Base-by-base conservation (phyloP, 2,113 vertebrate genomes). In the Ptychochromis oligacanthus region DNA sequence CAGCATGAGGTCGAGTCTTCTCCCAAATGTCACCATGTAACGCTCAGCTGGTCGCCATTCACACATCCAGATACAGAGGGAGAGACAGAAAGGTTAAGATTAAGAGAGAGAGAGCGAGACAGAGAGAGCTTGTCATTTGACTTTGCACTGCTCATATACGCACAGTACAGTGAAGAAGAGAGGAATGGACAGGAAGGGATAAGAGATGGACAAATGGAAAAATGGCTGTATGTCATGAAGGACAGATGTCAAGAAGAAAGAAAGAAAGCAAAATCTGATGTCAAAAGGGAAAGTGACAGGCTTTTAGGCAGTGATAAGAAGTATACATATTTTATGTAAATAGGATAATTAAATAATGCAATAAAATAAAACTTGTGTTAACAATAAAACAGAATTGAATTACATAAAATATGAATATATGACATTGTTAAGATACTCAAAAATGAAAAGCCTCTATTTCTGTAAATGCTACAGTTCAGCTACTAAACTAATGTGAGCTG, bases 11-110 rank as follows among this genome's bases (percentile, higher is more conserved):
- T 83, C 77, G 61, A 85, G 86, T 81, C 77, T 57, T 86, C 81
- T 82, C 80, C 82, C 84, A 85, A 91, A 91, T 91, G 87, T 87
- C 89, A 91, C 81, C 82, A 46, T 89, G 87, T 91, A 84, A 28
- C 28, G 15, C 89, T 75, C 87, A 89, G 87, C 74, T 5, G 43
- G 84, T 40, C 43, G 9, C 46, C 79, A 57, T 18, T 6, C 78
- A 81, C 58, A 64, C 77, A 72, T 76, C 74, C 62, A 40, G 67
- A 26, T 75, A 75, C 79, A 76, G 70, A 56, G 70, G 28, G 13
- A 55, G 49, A 75, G 34, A 76, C 55, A 18, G 67, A 72, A 54
- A 72, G 67, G 67, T 72, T 72, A 72, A n/a, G 67, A 54, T 72
- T 72, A 8, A 72, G 17, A 72, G 65, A 52, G 65, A 49, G 64